Base-by-base conservation (phyloP, 92 coral and sea anemone genomes). In the Epizoanthus rinbou region DNA sequence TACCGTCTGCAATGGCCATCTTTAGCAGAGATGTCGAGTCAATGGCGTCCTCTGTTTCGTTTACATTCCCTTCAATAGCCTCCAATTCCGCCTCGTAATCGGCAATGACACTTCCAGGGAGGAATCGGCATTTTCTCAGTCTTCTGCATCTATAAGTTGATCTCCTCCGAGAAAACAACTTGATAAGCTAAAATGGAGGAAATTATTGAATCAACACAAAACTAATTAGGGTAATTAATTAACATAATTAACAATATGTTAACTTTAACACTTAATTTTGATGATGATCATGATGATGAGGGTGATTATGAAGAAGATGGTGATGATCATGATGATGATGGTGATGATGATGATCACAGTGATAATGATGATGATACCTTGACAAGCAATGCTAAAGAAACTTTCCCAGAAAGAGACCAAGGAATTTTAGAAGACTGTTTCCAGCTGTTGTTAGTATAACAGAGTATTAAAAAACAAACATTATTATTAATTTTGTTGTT, bases 51-150 rank as follows among this genome's bases (percentile, higher is more conserved):
- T 67, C 72, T 5, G 72, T 67, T 13, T 28, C 19, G 11, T 67
- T 67, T 23, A 17, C 14, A 67, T 67, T 67, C 50, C 28, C 72
- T 33, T 67, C 72, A 67, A 67, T 41, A 17, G 72, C 72, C 50
- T 24, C 72, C 47, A 67, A 41, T 17, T 67, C 72, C 5, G 25
- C 37, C 19, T 67, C 47, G n/a, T 19, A 67, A 4, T 67, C 72
- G 15, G 72, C 72, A 16, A 67, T 17, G 45, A 67, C 50, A 19
- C 72, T 67, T 67, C 72, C 72, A 17, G 35, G 18, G 18, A 50
- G 16, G 72, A 67, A 67, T 33, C 8, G 35, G 14, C 72, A 67
- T 5, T 67, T 67, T 31, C 22, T 67, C 35, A 67, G 14, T 67
- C 72, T 14, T 5, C 5, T 67, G 41, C 72, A 67, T 67, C 72